Conservation (phyloP, 2,113 vertebrate species). For the Cyphotilapia sp. region DNA sequence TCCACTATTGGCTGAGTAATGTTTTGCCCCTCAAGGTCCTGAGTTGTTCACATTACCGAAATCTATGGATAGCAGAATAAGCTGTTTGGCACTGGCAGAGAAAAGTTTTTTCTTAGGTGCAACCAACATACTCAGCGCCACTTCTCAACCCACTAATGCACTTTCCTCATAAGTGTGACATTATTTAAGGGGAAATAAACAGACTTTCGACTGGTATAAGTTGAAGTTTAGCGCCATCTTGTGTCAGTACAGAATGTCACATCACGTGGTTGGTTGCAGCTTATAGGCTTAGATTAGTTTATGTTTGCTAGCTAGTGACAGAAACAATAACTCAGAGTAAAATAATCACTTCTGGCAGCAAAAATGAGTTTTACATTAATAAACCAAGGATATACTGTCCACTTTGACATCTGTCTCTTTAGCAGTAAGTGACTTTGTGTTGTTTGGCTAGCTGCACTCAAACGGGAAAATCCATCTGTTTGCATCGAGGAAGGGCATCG, state of each 20-base stretch:
- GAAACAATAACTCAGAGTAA: neutral
- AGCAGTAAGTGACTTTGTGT: neutral
- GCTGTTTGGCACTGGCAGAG: neutral
- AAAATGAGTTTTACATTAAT: neutral
- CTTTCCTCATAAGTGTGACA: neutral
- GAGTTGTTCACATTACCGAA: neutral
- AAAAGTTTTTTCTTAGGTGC: neutral
- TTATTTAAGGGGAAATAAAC: neutral
- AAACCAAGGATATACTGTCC: neutral
- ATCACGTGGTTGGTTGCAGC: neutral
- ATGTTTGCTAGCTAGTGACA: neutral
- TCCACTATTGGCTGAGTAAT: neutral
- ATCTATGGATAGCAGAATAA: neutral
- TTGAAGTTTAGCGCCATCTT: neutral
- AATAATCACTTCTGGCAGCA: neutral
- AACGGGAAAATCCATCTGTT: neutral
- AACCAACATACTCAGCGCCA: neutral
- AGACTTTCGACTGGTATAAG: neutral
- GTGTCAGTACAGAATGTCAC: neutral
- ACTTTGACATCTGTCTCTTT: neutral
- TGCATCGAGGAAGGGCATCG: neutral
- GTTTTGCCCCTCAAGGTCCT: neutral
- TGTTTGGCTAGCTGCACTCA: neutral
- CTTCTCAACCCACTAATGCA: neutral
- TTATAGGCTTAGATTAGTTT: neutral